Base-by-base conservation (phyloP, 35 echinoderm and acorn worm species). In the Apostichopus californicus region DNA sequence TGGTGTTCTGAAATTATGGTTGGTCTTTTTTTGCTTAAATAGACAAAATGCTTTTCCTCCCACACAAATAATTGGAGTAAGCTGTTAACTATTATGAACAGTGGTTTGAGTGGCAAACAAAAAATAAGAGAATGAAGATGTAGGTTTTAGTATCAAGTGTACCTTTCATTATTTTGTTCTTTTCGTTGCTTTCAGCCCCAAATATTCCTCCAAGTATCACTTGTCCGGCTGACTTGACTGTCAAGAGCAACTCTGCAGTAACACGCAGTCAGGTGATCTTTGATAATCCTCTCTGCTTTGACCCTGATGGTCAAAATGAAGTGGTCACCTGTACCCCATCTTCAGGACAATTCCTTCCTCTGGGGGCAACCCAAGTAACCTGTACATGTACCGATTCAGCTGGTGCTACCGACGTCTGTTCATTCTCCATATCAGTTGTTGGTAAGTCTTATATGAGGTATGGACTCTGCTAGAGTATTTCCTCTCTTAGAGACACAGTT, bases 311-410 rank as follows among this genome's bases (percentile, higher is more conserved):
- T n/a, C 71, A 73, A 7, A 34, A 34, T 73, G 71, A 6, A 73
- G 11, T 73, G 14, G 20, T 17, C 71, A 18, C n/a, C 13, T 73
- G 20, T 34, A 17, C 5, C 71, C 71, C 15, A n/a, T 18, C 28
- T 34, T 34, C 28, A 34, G 28, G 71, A n/a, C 71, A 17, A 73
- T 18, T 73, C 71, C 20, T 73, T n/a, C 13, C 17, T 73, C 4
- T 85, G 57, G 81, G 81, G 8, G 81, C 4, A 4, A 85, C 17
- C 81, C 18, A 17, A 6, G 81, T 85, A n/a, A 60, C 55, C 54
- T 85, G 81, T n/a, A 85, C 81, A 5, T 85, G 81, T 58, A 85
- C 55, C 1, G 81, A 85, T 18, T 58, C n/a, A 58, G 55, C 15
- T 60, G 81, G 81, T 10, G 81, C 13, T 21, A 20, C 4, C 0